Evolutionary conservation across 2,113 vertebrate genomes (phyloP), one percentile per base, ranked within the genome.

Genomic region (Phalacrocorax pelagicus): DNA sequence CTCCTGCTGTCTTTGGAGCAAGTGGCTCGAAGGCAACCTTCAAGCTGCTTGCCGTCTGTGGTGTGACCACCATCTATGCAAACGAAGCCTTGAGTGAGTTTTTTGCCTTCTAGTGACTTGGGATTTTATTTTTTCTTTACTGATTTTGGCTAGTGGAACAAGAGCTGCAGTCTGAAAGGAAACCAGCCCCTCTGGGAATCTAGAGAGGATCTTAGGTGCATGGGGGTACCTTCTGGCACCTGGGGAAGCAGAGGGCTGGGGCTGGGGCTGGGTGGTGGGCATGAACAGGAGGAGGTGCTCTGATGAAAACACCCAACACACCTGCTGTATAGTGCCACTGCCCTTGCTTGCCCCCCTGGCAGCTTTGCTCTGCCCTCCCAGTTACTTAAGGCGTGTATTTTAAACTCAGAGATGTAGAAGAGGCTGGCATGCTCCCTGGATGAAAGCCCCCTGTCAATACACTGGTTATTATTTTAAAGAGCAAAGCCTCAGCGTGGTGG

Each of bases 261-360:
- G 38, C 38, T 38, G 38, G 38, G 38, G 38, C 49, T 67, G 3
- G 0, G 5, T 7, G 32, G 20, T 9, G 47, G 44, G 11, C 27
- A n/a, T 0, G 5, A n/a, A 3, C 10, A 9, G 1, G 6, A 23
- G 26, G 49, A 70, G 30, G 1, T 63, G 49, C 23, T 63, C 59
- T 4, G 3, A n/a, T n/a, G 59, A 5, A 20, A 72, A 5, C 30
- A 10, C 29, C 40, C 74, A 17, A 2, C 3, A 0, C 5, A 1
- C 4, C 30, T 3, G 12, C 15, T 8, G 34, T 11, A 5, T 5
- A 2, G 38, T 14, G 51, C 30, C 5, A 1, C 81, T 62, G 65
- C 32, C 86, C 66, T 34, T 6, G 6, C 29, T 55, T 46, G 52
- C 65, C 30, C 67, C 52, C 30, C 9, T 1, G 0, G 15, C 55